Base-by-base conservation (phyloP, 2,797 vertebrate genomes). In the Gallinago stenura region DNA sequence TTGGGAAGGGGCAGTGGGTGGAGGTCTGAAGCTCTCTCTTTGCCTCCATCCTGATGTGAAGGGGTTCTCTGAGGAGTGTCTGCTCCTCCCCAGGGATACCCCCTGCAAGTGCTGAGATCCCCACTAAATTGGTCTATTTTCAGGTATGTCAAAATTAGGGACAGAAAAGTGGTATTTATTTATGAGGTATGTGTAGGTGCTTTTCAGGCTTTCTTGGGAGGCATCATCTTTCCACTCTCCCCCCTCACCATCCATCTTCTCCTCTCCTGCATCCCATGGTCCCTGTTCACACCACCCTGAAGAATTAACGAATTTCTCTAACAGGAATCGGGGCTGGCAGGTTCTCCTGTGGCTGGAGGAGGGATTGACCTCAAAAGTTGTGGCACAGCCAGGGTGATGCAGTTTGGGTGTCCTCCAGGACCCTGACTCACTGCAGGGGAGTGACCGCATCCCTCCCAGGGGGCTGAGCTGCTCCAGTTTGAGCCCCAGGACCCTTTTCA, bases 331-430 rank as follows among this genome's bases (percentile, higher is more conserved):
- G 12, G 45, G n/a, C 77, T 72, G 78, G 46, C 70, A 54, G 65
- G 30, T 19, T 84, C 66, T 35, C 15, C 66, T 39, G 61, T 0
- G 15, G 37, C 83, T 1, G 1, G 12, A 70, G 2, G 11, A 70
- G 58, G 39, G 51, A 56, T 25, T 2, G 5, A 25, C 37, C 60
- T 48, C 10, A 0, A 48, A 60, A 89, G 81, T 81, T 73, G 70
- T 0, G 0, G 3, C 2, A 5, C 26, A 45, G 22, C 70, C 0
- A 0, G 30, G 48, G 7, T 54, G 75, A 53, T 56, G 83, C 22
- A 30, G 4, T 45, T 20, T 82, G 94, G 25, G 72, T 17, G n/a
- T 65, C 69, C 58, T 92, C 80, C 90, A 54, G 45, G n/a, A 4
- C 26, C 35, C 77, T 66, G 83, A 89, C 60, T 96, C 89, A 61